These are phyloP conservation scores for Theretra japonica DNA, from an alignment of 2,888 invertebrate genomes.

Conservation along the genomic window DNA sequence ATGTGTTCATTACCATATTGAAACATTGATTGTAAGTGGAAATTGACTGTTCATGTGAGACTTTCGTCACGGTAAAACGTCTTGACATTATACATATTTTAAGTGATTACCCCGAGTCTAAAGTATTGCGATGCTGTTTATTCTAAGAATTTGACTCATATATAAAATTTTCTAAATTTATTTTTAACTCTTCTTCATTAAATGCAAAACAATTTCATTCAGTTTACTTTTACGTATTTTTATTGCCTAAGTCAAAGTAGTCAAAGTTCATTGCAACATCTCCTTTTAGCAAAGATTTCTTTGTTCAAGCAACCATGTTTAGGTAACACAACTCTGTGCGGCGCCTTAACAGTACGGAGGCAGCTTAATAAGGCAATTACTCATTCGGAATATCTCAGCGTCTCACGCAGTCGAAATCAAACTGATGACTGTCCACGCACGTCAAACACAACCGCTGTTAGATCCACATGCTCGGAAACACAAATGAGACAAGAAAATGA, in stretches of 20 bases:
- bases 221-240: neutral
- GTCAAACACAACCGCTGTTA: constrained; percentile 40
- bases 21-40: neutral
- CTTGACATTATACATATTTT: too few species aligned
- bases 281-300: neutral
- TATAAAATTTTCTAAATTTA: neutral
- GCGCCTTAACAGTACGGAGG: constrained; percentile 2
- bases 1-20: neutral
- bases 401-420: neutral
- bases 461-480: constrained; percentile 47
- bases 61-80: neutral
- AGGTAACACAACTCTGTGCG: neutral
- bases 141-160: neutral
- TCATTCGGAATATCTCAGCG: constrained; percentile 22
- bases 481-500: constrained; percentile 56
- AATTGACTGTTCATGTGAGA: neutral
- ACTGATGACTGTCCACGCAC: neutral
- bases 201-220: neutral
- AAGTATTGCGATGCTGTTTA: too few species aligned
- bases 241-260: neutral
- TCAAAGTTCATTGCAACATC: constrained; percentile 9
- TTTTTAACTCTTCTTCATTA: neutral
- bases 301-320: neutral
- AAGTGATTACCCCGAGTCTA: neutral
- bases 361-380: constrained; percentile 15